A percentile compares a stretch with the other conserved stretches of the same genome.
Evolutionary conservation across 2,888 invertebrate species (phyloP).

Genomic region (Nowickia ferox): DNA sequence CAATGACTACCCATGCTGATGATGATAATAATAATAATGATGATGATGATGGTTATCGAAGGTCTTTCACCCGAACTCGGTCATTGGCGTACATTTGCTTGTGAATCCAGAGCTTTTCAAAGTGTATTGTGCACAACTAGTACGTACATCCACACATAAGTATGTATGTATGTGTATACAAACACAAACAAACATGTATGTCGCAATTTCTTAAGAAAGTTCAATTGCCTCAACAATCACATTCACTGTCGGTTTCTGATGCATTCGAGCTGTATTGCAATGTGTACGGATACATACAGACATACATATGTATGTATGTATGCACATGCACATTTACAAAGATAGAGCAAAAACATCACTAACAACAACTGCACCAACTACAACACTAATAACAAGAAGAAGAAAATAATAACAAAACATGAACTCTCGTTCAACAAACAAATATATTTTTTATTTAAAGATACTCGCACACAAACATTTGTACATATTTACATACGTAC

Average conservation of each 20-base stretch:
- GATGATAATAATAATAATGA: constrained; percentile 78
- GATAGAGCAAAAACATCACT: constrained; percentile 56
- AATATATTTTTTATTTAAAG: constrained; percentile 44
- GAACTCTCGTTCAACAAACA: constrained; percentile 65
- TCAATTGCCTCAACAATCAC: constrained; percentile 82
- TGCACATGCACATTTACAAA: neutral
- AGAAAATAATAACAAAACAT: constrained; percentile 69
- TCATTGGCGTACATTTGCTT: constrained; percentile 84
- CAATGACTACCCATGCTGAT: constrained; percentile 74
- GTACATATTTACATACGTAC: neutral
- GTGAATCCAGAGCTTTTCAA: constrained; percentile 82
- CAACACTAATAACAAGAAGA: constrained; percentile 49
- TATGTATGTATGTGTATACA: neutral
- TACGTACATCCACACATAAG: neutral
- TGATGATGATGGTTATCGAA: constrained; percentile 83
- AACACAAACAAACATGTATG: constrained; percentile 73
- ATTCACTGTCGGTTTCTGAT: constrained; percentile 81
- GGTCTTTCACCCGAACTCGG: constrained; percentile 84
- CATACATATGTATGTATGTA: constrained; percentile 34
- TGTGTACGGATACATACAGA: constrained; percentile 25
- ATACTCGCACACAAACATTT: constrained; percentile 7
- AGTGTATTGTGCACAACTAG: constrained; percentile 79
- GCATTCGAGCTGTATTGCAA: constrained; percentile 67
- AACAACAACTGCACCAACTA: constrained; percentile 41
- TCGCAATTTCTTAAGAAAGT: constrained; percentile 83